Evolutionary conservation across 2,888 invertebrate species (phyloP).

Genomic region (Lasioglossum lativentre): DNA sequence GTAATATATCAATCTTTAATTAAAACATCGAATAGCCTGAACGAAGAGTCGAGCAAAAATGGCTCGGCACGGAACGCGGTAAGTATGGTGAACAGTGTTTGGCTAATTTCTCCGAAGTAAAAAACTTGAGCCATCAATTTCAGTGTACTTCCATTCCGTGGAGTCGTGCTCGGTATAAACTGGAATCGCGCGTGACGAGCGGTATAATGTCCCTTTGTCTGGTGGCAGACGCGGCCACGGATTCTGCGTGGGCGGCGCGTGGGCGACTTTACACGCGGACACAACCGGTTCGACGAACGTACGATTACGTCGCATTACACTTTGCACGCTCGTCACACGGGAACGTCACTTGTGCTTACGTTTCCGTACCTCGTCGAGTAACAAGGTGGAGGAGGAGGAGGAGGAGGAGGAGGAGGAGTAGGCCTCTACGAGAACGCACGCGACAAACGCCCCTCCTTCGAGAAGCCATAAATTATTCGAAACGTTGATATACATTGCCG

Average conservation of each 20-base stretch:
- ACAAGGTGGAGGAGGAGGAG: background rate
- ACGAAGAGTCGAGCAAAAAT: background rate
- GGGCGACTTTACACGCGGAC: slow-evolving; percentile 50
- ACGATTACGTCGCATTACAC: slow-evolving; percentile 66
- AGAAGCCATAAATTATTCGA: slow-evolving; percentile 29
- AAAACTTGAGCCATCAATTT: background rate
- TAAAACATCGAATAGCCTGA: background rate
- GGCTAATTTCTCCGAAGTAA: background rate
- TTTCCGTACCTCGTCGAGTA: slow-evolving; percentile 9
- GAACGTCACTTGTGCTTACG: slow-evolving; percentile 10
- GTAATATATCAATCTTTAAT: background rate
- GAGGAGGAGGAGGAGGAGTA: too few relatives aligned
- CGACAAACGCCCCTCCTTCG: slow-evolving; percentile 27
- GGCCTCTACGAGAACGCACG: background rate
- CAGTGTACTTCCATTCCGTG: background rate
- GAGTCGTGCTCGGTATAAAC: slow-evolving; percentile 27
- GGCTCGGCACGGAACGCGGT: too few relatives aligned
- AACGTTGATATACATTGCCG: slow-evolving; percentile 3
- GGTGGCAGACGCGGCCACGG: slow-evolving; percentile 21
- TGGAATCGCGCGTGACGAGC: slow-evolving; percentile 32
- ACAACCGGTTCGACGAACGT: slow-evolving; percentile 63
- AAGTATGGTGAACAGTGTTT: background rate
- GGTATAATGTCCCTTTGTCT: slow-evolving; percentile 38
- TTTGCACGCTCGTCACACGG: slow-evolving; percentile 44
- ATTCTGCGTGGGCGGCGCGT: slow-evolving; percentile 58